phyloP scores from a whole-genome alignment of 2,797 vertebrate species.

The Muscicapa striata region DNA sequence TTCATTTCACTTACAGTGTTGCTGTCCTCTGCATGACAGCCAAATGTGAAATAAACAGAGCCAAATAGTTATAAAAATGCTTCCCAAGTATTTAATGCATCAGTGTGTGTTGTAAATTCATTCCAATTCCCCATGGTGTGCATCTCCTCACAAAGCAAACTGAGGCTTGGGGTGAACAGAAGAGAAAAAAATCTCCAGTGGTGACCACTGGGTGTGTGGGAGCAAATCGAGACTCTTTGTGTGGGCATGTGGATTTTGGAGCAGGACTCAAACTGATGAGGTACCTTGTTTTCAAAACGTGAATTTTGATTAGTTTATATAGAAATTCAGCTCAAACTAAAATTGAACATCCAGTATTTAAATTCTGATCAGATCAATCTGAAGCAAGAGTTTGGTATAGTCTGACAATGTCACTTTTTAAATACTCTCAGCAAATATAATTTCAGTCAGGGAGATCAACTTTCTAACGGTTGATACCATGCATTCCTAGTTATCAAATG shows the following conservation, averaged over 20 bases:
- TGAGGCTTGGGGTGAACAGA: background rate
- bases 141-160: background rate
- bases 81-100: background rate
- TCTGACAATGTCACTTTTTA: background rate
- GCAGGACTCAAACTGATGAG: background rate
- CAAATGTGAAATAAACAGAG: background rate
- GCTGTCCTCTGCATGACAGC: background rate
- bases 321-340: background rate
- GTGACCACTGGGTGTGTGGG: background rate
- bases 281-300: background rate
- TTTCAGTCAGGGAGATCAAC: too few species aligned
- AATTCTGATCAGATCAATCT: background rate
- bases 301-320: background rate
- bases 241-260: background rate
- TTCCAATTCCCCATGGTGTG: accelerated
- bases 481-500: background rate
- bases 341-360: background rate
- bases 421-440: background rate
- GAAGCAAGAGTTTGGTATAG: background rate
- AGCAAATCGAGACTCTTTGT: accelerated
- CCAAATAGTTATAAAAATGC: background rate
- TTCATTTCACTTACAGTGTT: background rate
- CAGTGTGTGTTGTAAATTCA: background rate
- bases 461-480: accelerated
- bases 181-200: background rate